Evolutionary conservation across 2,888 invertebrate species (phyloP).

Genomic region (Acrobasis suavella): DNA sequence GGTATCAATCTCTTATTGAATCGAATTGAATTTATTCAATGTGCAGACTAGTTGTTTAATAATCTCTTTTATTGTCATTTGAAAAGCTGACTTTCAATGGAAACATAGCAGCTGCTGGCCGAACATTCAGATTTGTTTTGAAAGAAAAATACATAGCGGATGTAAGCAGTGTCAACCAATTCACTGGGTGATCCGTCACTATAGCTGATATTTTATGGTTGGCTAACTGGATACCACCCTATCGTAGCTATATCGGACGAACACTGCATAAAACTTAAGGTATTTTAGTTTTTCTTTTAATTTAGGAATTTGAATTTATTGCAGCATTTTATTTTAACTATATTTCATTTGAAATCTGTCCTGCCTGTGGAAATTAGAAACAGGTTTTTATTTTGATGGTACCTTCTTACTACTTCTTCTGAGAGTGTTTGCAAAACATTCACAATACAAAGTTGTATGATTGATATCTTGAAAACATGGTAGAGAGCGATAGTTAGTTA

Average conservation of each 20-base stretch:
- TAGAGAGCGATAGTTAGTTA: not conserved
- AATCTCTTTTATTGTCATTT: not conserved
- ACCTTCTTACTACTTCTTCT: too few relatives aligned
- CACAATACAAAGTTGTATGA: not conserved
- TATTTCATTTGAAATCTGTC: too few relatives aligned
- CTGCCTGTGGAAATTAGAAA: too few relatives aligned
- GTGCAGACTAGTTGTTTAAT: too few relatives aligned
- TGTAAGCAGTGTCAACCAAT: conserved; percentile 51
- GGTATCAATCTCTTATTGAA: not conserved
- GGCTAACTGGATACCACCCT: conserved; percentile 30
- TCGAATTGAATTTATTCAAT: not conserved
- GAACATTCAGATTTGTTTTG: not conserved
- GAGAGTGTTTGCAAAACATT: too few relatives aligned
- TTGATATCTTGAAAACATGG: not conserved
- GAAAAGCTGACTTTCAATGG: conserved; percentile 6
- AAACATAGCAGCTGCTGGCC: not conserved
- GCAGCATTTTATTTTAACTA: too few relatives aligned
- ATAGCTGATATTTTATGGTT: conserved; percentile 58
- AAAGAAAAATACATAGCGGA: conserved; percentile 41
- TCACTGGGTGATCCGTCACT: conserved; percentile 50
- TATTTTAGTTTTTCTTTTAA: not conserved
- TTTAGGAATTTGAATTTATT: not conserved
- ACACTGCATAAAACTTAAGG: not conserved
- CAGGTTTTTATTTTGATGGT: too few relatives aligned
- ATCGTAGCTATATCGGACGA: conserved; percentile 11